Evolutionary conservation across 1,140 invertebrate species (phyloP).

Genomic region (Tribolium madens): DNA sequence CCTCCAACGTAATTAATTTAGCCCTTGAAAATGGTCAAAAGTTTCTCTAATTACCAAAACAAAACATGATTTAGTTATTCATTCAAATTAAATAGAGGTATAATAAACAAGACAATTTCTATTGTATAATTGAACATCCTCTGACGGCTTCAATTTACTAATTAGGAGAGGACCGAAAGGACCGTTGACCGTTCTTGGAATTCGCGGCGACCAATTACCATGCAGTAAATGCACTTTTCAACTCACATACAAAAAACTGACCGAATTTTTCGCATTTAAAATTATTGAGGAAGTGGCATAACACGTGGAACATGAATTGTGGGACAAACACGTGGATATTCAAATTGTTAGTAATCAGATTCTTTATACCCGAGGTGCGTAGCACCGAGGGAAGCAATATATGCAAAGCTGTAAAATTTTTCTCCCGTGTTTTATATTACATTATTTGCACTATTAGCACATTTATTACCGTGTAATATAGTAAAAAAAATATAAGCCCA

Average conservation of each 20-base stretch:
- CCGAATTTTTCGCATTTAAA: no score
- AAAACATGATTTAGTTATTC: conserved; percentile 6
- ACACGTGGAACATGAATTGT: neutral
- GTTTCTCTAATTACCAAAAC: conserved; percentile 1
- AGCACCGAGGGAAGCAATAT: no score
- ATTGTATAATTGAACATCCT: conserved; percentile 23
- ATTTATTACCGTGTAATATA: no score
- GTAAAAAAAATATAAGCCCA: no score
- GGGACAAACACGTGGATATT: conserved; percentile 15
- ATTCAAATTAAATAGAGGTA: neutral
- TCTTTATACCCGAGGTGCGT: no score
- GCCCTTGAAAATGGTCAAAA: neutral
- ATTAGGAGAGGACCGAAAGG: conserved; percentile 14
- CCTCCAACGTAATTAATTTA: neutral
- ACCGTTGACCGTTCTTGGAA: conserved; percentile 25
- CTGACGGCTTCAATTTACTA: conserved; percentile 16
- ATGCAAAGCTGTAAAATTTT: no score
- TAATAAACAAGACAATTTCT: conserved; percentile 19
- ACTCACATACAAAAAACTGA: neutral
- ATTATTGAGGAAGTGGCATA: no score
- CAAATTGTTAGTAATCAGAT: no score
- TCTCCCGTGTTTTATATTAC: no score
- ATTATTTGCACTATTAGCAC: no score
- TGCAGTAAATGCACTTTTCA: conserved; percentile 14
- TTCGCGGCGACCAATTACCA: neutral